These are phyloP conservation scores for Pollachius pollachius DNA, from an alignment of 2,113 vertebrate genomes.

Conservation along the genomic window DNA sequence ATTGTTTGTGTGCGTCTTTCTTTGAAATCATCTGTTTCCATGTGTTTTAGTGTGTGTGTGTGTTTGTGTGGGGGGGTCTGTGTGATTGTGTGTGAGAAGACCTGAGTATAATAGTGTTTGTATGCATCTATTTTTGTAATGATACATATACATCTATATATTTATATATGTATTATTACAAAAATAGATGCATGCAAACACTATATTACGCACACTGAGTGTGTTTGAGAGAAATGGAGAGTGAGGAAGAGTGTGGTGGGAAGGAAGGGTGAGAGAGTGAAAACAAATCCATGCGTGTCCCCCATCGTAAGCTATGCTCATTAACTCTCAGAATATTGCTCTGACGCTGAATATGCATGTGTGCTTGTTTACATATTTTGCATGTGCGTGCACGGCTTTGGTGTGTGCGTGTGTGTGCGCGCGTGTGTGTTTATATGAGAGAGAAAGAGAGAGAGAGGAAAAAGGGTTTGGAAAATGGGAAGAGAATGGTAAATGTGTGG, in stretches of 20 bases:
- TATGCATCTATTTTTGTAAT: too few relatives aligned
- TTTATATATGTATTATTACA: neutral
- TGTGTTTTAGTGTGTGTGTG: neutral
- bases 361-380: constrained; percentile 8
- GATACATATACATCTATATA: too few relatives aligned
- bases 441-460: neutral
- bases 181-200: too few relatives aligned
- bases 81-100: constrained; percentile 12
- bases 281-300: too few relatives aligned
- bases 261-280: too few relatives aligned
- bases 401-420: constrained; percentile 1
- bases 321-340: constrained; percentile 46
- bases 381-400: constrained; percentile 5
- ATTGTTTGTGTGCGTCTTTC: neutral
- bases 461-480: neutral
- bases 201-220: neutral
- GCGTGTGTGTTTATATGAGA: neutral
- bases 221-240: too few relatives aligned
- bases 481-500: constrained; percentile 24
- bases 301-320: constrained; percentile 34
- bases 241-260: too few relatives aligned
- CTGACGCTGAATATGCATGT: neutral
- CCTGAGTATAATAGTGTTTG: neutral
- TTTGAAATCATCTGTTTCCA: neutral
- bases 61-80: constrained; percentile 3